A percentile compares a stretch with the other conserved stretches of the same genome.
phyloP scores from a whole-genome alignment of 2,888 invertebrate species.

The Scotopteryx bipunctaria region DNA sequence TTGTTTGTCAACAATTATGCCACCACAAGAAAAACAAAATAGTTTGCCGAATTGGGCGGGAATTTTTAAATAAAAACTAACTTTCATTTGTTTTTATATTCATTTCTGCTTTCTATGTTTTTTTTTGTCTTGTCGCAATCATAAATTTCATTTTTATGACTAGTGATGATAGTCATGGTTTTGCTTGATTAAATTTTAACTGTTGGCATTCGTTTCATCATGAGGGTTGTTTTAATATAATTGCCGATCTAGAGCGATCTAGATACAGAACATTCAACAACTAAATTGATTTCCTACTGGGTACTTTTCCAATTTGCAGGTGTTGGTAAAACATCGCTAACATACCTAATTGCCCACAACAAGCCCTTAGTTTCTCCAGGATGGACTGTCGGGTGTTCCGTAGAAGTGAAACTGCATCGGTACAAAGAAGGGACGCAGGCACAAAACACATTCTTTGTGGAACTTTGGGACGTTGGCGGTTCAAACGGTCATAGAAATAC shows the following conservation, averaged over 20 bases:
- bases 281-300: too few species aligned
- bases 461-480: conserved; percentile 99
- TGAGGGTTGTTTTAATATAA: too few species aligned
- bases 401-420: conserved; percentile 97
- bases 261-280: too few species aligned
- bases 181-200: too few species aligned
- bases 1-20: conserved; percentile 42
- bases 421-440: conserved; percentile 96
- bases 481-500: conserved; percentile 96
- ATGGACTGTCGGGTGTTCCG: conserved; percentile 98
- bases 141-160: too few species aligned
- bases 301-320: conserved; percentile 82
- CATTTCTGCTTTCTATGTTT: too few species aligned
- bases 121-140: too few species aligned
- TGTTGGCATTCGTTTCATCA: too few species aligned
- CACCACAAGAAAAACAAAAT: conserved; percentile 48
- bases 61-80: conserved; percentile 38
- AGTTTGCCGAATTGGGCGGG: conserved; percentile 52
- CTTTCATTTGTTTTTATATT: too few species aligned
- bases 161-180: too few species aligned
- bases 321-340: conserved; percentile 98
- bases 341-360: conserved; percentile 94
- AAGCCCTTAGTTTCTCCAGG: conserved; percentile 93
- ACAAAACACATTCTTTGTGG: conserved; percentile 95
- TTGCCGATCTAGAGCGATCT: too few species aligned